Evolutionary conservation across 2,113 vertebrate species (phyloP).

Genomic region (Phaethornis superciliosus): DNA sequence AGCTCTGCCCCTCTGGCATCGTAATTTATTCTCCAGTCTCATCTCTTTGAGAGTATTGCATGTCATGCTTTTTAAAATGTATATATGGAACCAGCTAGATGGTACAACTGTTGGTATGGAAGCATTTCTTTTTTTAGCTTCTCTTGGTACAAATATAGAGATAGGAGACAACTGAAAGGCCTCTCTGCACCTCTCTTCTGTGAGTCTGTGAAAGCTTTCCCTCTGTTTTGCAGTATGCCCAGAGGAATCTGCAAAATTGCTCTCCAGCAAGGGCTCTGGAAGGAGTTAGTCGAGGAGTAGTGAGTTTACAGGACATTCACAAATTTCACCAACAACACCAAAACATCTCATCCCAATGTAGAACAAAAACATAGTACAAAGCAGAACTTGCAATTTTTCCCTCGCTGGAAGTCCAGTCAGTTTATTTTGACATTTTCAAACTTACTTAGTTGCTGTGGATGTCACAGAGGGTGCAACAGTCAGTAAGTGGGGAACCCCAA

Average conservation of each 20-base stretch:
- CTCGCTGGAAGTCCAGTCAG: not conserved
- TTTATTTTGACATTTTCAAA: not conserved
- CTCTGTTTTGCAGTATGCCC: not conserved
- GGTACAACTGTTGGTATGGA: not conserved
- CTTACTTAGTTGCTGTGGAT: not conserved
- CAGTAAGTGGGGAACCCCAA: not conserved
- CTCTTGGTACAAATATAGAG: conserved; percentile 17
- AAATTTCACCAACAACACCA: not conserved
- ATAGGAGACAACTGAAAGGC: not conserved
- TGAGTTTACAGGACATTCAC: not conserved
- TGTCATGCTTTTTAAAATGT: conserved; percentile 28
- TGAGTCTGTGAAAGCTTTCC: accelerated
- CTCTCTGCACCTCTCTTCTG: not conserved
- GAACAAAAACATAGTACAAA: not conserved
- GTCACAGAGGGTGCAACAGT: not conserved
- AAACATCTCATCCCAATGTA: not conserved
- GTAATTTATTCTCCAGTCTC: conserved; percentile 54
- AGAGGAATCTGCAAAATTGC: not conserved
- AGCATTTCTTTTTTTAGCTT: conserved; percentile 46
- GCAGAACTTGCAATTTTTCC: not conserved
- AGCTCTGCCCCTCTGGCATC: conserved; percentile 16
- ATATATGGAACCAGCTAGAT: not conserved
- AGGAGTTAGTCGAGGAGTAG: accelerated
- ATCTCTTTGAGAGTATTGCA: conserved; percentile 6
- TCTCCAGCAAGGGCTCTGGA: not conserved